A percentile compares a stretch with the other conserved stretches of the same genome.
Conservation (phyloP, 2,888 invertebrate species). For the Ectemnius continuus region DNA sequence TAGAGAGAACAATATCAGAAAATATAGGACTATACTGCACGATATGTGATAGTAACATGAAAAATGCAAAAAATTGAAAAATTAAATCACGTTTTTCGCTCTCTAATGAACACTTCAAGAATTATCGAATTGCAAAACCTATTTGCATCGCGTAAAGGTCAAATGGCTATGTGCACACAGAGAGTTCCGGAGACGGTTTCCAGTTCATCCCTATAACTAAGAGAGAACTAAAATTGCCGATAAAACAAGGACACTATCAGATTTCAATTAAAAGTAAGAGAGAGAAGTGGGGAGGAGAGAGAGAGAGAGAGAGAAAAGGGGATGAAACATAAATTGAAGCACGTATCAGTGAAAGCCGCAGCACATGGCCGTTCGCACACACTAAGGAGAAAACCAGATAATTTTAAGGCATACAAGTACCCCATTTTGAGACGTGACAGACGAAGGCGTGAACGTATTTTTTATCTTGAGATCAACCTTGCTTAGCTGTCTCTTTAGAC, state of each 20-base stretch:
- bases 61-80: too few species aligned
- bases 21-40: too few species aligned
- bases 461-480: conserved; percentile 88
- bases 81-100: too few species aligned
- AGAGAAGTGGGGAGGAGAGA: not conserved
- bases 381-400: conserved; percentile 30
- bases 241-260: not conserved
- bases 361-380: conserved; percentile 1
- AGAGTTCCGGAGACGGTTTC: too few species aligned
- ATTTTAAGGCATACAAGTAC: conserved; percentile 69
- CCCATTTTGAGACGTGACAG: conserved; percentile 72
- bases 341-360: not conserved
- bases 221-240: too few species aligned
- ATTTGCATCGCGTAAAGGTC: too few species aligned
- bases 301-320: not conserved
- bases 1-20: too few species aligned
- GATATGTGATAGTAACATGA: too few species aligned
- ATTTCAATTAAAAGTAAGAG: not conserved
- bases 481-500: conserved; percentile 89
- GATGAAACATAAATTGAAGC: not conserved
- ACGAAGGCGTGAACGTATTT: conserved; percentile 80
- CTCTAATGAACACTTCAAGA: too few species aligned
- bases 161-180: too few species aligned
- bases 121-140: too few species aligned
- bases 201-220: too few species aligned